Conservation (phyloP, 2,888 invertebrate genomes). For the Drosophila emarginata region DNA sequence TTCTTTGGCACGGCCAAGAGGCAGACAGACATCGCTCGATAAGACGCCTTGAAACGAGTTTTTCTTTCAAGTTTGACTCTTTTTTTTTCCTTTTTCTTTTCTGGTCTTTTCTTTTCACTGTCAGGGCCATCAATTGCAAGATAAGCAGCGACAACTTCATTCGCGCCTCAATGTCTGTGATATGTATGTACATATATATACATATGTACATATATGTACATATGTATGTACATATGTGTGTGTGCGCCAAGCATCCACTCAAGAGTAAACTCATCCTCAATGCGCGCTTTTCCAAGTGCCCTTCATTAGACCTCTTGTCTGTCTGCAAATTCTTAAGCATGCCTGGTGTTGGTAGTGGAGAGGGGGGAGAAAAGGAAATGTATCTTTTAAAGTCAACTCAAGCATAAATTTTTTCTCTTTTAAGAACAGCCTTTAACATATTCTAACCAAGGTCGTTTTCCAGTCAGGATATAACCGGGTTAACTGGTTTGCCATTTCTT, state of each 20-base stretch:
- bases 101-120: slow-evolving; percentile 56
- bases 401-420: slow-evolving; percentile 20
- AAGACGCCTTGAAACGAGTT: slow-evolving; percentile 54
- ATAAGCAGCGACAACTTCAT: slow-evolving; percentile 65
- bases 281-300: slow-evolving; percentile 59
- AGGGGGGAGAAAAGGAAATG: no score
- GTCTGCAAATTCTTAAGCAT: slow-evolving; percentile 24
- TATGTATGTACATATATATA: slow-evolving; percentile 20
- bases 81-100: slow-evolving; percentile 30
- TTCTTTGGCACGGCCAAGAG: slow-evolving; percentile 45
- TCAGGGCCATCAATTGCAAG: slow-evolving; percentile 58
- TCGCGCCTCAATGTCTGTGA: slow-evolving; percentile 28
- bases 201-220: neutral
- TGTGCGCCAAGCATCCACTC: slow-evolving; percentile 29
- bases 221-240: slow-evolving; percentile 3
- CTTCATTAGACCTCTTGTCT: slow-evolving; percentile 67
- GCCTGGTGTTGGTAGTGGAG: slow-evolving; percentile 12
- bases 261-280: slow-evolving; percentile 10
- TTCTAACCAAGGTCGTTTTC: slow-evolving; percentile 43
- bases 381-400: slow-evolving; percentile 43
- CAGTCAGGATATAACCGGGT: slow-evolving; percentile 28
- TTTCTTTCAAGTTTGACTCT: slow-evolving; percentile 3
- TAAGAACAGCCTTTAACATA: slow-evolving; percentile 37
- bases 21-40: slow-evolving; percentile 39
- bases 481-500: slow-evolving; percentile 13